Evolutionary conservation across 1,140 invertebrate genomes (phyloP).

Genomic region (Scaptomyza montana): DNA sequence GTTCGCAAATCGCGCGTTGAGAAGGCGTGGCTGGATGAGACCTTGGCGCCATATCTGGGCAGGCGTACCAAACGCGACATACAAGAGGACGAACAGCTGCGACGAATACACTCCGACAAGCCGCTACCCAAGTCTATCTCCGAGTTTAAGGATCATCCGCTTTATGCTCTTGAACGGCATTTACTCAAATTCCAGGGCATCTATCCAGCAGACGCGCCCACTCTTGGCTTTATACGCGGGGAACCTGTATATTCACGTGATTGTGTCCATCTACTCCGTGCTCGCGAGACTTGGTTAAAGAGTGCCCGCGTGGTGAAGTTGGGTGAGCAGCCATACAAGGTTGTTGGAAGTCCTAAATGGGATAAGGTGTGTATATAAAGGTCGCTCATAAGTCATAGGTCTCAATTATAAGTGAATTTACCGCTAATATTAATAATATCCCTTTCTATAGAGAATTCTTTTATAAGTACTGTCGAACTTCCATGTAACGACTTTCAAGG

Average conservation of each 20-base stretch:
- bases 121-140: slow-evolving; percentile 90
- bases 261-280: slow-evolving; percentile 93
- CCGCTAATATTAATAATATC: too few species aligned
- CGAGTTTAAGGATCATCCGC: slow-evolving; percentile 96
- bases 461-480: too few species aligned
- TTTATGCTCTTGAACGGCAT: slow-evolving; percentile 95
- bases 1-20: slow-evolving; percentile 91
- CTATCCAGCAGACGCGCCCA: slow-evolving; percentile 94
- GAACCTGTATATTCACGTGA: slow-evolving; percentile 94
- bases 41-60: slow-evolving; percentile 88
- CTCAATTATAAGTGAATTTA: too few species aligned
- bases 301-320: slow-evolving; percentile 93
- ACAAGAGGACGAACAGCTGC: slow-evolving; percentile 92
- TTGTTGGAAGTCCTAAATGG: slow-evolving; percentile 95
- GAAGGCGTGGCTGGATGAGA: slow-evolving; percentile 90
- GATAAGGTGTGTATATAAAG: slow-evolving; percentile 87
- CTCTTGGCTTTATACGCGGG: slow-evolving; percentile 92
- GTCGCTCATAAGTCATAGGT: too few species aligned
- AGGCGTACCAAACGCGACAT: slow-evolving; percentile 86
- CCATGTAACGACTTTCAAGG: too few species aligned
- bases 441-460: too few species aligned
- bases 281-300: slow-evolving; percentile 95
- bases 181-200: slow-evolving; percentile 98
- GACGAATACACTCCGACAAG: slow-evolving; percentile 89
- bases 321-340: slow-evolving; percentile 95